These are phyloP conservation scores for Neotoma lepida DNA, from an alignment of 2,113 vertebrate genomes.

Conservation along the genomic window DNA sequence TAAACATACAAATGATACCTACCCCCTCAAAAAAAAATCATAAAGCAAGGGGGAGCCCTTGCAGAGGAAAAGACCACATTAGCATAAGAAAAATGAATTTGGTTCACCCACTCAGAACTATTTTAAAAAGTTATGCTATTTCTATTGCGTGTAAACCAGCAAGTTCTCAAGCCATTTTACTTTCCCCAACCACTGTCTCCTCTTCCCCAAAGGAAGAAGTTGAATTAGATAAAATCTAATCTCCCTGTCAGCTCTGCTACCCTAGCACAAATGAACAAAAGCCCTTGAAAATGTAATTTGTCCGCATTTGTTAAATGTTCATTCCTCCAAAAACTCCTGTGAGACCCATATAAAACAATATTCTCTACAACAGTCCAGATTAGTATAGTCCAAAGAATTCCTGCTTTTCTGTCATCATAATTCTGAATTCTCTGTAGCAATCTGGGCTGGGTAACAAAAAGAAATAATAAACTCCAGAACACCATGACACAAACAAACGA, in stretches of 20 bases:
- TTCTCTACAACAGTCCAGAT: neutral
- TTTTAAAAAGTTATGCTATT: neutral
- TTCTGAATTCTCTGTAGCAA: slow-evolving; percentile 4
- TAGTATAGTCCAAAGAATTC: neutral
- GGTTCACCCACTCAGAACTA: neutral
- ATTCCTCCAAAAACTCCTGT: neutral
- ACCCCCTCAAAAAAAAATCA: neutral
- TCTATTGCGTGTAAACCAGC: neutral
- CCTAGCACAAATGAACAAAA: slow-evolving; percentile 33
- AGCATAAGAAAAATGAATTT: neutral
- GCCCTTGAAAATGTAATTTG: slow-evolving; percentile 9
- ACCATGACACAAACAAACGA: neutral
- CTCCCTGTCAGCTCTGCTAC: neutral
- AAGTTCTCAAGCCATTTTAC: neutral
- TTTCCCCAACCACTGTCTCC: neutral
- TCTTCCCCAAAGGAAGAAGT: neutral
- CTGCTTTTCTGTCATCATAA: slow-evolving; percentile 10
- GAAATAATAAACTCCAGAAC: neutral
- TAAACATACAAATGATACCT: neutral
- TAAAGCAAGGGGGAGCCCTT: neutral
- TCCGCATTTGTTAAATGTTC: neutral
- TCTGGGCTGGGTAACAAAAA: neutral
- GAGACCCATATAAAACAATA: neutral
- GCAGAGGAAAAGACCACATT: neutral
- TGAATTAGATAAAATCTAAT: neutral